phyloP scores from a whole-genome alignment of 2,888 invertebrate genomes.

The Amiota communis region DNA sequence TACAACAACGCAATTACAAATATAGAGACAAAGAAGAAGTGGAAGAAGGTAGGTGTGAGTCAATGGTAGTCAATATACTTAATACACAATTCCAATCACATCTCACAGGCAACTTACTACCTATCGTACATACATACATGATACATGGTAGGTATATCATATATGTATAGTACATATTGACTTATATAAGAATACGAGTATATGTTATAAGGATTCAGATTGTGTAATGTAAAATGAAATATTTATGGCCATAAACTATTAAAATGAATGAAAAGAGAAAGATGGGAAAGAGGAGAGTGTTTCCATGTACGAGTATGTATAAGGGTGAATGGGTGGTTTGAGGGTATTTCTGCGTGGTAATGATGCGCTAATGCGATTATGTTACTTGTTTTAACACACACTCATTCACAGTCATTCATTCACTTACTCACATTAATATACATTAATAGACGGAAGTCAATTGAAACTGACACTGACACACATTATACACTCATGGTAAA shows the following conservation, averaged over 20 bases:
- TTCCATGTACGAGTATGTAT: not conserved
- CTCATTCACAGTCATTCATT: not conserved
- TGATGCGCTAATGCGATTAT: slow-evolving; percentile 16
- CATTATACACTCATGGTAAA: too few relatives aligned
- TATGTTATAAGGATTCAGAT: too few relatives aligned
- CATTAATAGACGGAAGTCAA: not conserved
- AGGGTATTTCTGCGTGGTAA: not conserved
- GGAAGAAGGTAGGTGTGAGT: not conserved
- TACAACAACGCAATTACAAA: slow-evolving; percentile 56
- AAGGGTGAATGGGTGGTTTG: slow-evolving; percentile 11
- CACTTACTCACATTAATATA: not conserved
- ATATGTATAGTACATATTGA: too few relatives aligned
- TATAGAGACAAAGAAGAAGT: slow-evolving; percentile 53
- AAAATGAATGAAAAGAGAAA: not conserved
- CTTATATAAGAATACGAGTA: too few relatives aligned
- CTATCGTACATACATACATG: too few relatives aligned
- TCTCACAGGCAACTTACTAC: too few relatives aligned
- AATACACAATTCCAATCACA: too few relatives aligned
- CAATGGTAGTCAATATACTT: slow-evolving; percentile 8
- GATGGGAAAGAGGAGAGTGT: not conserved
- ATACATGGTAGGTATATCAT: too few relatives aligned
- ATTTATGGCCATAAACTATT: not conserved
- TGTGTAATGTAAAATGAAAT: not conserved
- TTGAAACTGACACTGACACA: too few relatives aligned
- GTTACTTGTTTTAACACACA: not conserved